Conservation (phyloP, 1,140 invertebrate species). For the Matsumurasca onukii region DNA sequence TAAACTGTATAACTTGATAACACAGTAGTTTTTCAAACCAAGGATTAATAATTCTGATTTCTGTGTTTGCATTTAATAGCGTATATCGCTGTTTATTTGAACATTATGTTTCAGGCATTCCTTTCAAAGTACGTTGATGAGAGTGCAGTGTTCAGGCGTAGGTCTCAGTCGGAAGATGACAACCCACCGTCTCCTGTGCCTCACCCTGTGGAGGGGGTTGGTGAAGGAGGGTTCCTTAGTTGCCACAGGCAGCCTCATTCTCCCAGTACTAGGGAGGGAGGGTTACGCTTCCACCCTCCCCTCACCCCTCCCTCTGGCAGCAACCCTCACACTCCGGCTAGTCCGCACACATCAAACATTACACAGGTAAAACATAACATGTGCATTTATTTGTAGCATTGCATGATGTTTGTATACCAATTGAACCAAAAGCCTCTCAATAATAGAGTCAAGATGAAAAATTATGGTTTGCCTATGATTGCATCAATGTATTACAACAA, state of each 20-base stretch:
- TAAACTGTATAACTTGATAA: no score
- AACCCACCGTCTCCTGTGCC: slow-evolving; percentile 92
- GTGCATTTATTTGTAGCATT: no score
- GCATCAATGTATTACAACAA: no score
- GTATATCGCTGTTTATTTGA: no score
- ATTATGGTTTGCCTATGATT: no score
- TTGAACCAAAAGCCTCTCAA: no score
- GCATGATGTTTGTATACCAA: no score
- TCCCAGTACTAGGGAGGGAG: slow-evolving; percentile 61
- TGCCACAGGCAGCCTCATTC: slow-evolving; percentile 64
- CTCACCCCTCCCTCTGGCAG: slow-evolving; percentile 77
- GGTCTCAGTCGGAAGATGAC: slow-evolving; percentile 91
- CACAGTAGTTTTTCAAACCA: no score
- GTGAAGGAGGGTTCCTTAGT: slow-evolving; percentile 49
- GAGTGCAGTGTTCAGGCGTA: slow-evolving; percentile 71
- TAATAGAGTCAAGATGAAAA: no score
- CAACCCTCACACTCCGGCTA: slow-evolving; percentile 86
- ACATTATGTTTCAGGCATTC: slow-evolving; percentile 68
- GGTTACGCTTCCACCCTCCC: slow-evolving; percentile 71
- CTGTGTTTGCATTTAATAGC: no score
- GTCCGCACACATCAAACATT: slow-evolving; percentile 67
- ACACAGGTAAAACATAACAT: slow-evolving; percentile 48
- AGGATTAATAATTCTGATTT: no score
- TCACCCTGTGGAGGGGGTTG: slow-evolving; percentile 67
- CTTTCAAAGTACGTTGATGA: slow-evolving; percentile 93